Evolutionary conservation across 1,140 invertebrate genomes (phyloP).

Genomic region (Nebria ingens): DNA sequence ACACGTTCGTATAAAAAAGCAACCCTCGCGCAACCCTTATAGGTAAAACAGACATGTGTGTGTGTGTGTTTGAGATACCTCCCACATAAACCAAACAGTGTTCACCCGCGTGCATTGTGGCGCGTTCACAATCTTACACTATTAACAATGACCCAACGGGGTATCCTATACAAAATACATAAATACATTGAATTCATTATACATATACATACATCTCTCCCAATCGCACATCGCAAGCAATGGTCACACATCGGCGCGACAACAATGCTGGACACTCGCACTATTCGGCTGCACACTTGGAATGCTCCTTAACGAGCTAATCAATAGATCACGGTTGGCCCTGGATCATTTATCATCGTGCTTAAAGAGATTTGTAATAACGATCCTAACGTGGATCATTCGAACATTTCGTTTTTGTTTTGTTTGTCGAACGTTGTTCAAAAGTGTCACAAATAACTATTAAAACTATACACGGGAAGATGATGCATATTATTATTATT

Average conservation of each 20-base stretch:
- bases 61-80: no score
- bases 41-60: no score
- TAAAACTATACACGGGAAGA: no score
- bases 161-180: conserved; percentile 34
- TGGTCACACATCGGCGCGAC: conserved; percentile 4
- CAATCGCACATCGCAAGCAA: conserved; percentile 16
- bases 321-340: conserved; percentile 34
- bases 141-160: conserved; percentile 33
- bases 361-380: conserved; percentile 34
- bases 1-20: no score
- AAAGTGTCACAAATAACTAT: conserved; percentile 4
- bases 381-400: conserved; percentile 24
- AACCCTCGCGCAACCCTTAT: no score
- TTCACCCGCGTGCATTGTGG: conserved; percentile 27
- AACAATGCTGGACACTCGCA: conserved; percentile 13
- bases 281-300: conserved; percentile 20
- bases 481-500: no score
- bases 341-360: conserved; percentile 32
- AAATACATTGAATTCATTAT: conserved; percentile 35
- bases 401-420: conserved; percentile 19
- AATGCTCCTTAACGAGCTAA: conserved; percentile 32
- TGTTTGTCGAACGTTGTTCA: neutral
- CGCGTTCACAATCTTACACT: conserved; percentile 29
- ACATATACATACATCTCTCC: conserved; percentile 30
- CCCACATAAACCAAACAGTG: conserved; percentile 27